phyloP scores from a whole-genome alignment of 2,113 vertebrate species.

The Centropus bengalensis region DNA sequence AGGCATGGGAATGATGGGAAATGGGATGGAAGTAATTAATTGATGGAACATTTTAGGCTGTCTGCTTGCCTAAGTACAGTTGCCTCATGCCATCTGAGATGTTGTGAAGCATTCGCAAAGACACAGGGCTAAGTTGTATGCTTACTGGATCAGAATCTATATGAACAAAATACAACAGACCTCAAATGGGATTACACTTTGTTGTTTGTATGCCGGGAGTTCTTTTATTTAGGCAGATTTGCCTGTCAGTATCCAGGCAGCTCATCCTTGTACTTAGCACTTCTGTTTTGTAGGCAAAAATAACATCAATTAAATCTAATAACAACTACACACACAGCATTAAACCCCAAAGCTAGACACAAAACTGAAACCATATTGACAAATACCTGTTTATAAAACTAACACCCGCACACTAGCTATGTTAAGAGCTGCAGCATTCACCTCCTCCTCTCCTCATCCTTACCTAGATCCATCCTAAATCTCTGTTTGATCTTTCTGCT shows the following conservation, averaged over 20 bases:
- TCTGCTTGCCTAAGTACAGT: not conserved
- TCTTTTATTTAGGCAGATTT: not conserved
- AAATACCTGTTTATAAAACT: not conserved
- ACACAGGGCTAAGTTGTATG: not conserved
- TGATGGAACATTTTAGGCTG: not conserved
- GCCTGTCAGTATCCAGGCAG: not conserved
- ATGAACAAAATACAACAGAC: not conserved
- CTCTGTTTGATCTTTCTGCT: not conserved
- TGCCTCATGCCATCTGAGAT: not conserved
- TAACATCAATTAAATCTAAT: not conserved
- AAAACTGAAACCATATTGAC: not conserved
- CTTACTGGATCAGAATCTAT: not conserved
- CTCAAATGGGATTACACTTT: not conserved
- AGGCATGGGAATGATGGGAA: not conserved
- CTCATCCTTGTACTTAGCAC: not conserved
- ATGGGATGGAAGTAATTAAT: not conserved
- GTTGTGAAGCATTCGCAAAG: not conserved
- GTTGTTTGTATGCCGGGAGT: not conserved
- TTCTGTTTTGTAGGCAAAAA: not conserved
- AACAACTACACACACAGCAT: not conserved
- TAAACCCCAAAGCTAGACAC: not conserved
- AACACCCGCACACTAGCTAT: no score
- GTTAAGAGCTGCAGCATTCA: not conserved
- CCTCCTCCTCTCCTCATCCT: not conserved
- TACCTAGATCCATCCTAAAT: not conserved